Base-by-base conservation (phyloP, 2,113 vertebrate genomes). In the Benitochromis conjunctus region DNA sequence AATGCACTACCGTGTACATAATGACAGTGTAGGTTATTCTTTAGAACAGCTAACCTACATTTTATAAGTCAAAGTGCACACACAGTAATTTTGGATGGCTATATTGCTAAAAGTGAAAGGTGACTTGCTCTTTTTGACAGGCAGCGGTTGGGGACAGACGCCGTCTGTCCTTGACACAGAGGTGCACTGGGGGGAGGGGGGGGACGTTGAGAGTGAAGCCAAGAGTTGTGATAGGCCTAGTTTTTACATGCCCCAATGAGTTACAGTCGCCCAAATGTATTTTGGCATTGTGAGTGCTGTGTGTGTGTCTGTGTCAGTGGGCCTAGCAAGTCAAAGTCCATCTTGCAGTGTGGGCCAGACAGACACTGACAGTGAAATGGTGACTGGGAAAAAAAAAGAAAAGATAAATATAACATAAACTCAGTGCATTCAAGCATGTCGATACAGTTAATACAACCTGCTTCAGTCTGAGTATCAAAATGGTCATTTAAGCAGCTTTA, bases 251-350 rank as follows among this genome's bases (percentile, higher is more conserved):
- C 89, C 91, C 85, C 8, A 38, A 85, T 86, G 85, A 92, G 81
- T 93, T 92, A 89, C 88, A 94, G 92, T 82, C 84, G 89, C 55
- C 58, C 48, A 88, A 88, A 89, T 90, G 80, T 83, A 90, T 91
- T 93, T 90, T 90, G 87, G 88, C 89, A 86, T 60, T 2, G 21
- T 55, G 74, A 83, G 82, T 16, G 18, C 66, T 26, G 7, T 84
- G 48, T 66, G 57, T 56, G 51, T 62, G 29, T 24, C 51, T 57
- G 80, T 62, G 48, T 86, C 7, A 16, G 26, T 55, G 51, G 78
- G 66, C 41, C 51, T 26, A 51, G 62, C 19, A 82, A 79, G 64
- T 84, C 66, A 87, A 86, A 84, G 83, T 84, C 78, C 16, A 8
- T 83, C 84, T 55, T 69, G 38, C 71, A 78, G 36, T 79, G n/a